Conservation (phyloP, 2,888 invertebrate species). For the Baccha elongata region DNA sequence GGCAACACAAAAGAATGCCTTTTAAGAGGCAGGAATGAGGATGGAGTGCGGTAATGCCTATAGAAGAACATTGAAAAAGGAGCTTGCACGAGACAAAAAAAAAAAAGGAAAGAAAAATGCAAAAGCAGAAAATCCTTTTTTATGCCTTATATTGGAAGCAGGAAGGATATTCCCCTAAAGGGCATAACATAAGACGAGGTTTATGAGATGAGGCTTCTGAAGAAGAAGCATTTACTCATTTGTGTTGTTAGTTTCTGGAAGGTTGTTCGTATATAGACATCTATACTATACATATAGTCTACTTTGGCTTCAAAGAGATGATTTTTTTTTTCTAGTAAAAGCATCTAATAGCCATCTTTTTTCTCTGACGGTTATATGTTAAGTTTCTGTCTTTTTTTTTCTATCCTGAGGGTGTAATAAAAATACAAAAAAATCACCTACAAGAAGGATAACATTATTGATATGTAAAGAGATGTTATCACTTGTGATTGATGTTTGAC, state of each 20-base stretch:
- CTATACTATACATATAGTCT: conserved; percentile 4
- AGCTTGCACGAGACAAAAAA: conserved; percentile 30
- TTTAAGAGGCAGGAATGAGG: background rate
- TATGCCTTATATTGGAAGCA: conserved; percentile 59
- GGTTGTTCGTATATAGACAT: background rate
- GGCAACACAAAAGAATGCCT: conserved; percentile 39
- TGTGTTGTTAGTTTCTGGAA: conserved; percentile 56
- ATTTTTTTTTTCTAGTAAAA: conserved; percentile 7
- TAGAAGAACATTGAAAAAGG: conserved; percentile 57
- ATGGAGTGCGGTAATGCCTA: conserved; percentile 45
- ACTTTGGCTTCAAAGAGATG: conserved; percentile 40
- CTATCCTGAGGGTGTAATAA: conserved; percentile 49
- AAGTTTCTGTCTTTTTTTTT: conserved; percentile 30
- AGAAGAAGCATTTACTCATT: conserved; percentile 59
- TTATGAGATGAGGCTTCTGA: conserved; percentile 37
- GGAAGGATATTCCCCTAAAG: conserved; percentile 68
- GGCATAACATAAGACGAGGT: conserved; percentile 38
- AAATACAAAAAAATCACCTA: conserved; percentile 20
- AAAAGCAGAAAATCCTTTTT: conserved; percentile 47
- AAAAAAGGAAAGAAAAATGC: conserved; percentile 21
- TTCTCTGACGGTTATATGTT: conserved; percentile 32
- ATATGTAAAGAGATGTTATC: conserved; percentile 73
- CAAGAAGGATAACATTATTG: conserved; percentile 59
- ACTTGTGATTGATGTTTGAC: conserved; percentile 73
- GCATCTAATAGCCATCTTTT: conserved; percentile 16